These are phyloP conservation scores for Athetis lepigone DNA, from an alignment of 2,888 invertebrate species.

Conservation along the genomic window DNA sequence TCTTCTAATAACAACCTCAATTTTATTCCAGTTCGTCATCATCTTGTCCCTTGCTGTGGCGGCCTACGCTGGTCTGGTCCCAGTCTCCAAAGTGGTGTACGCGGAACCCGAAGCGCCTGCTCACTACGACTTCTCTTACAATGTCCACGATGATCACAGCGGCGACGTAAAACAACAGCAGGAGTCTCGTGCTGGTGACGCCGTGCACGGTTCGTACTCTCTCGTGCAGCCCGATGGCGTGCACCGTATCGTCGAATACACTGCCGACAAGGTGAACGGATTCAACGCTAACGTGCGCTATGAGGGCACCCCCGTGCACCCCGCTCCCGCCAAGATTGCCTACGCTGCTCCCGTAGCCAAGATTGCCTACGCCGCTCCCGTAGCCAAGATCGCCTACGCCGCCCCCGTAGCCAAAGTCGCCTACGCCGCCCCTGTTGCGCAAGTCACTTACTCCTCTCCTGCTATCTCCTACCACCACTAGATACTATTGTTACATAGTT, in stretches of 20 bases:
- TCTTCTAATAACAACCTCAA: neutral
- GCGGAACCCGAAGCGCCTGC: constrained; percentile 81
- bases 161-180: constrained; percentile 87
- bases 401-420: constrained; percentile 68
- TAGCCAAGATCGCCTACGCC: constrained; percentile 70
- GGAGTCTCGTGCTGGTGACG: constrained; percentile 83
- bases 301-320: constrained; percentile 80
- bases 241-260: constrained; percentile 85
- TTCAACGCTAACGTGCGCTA: constrained; percentile 87
- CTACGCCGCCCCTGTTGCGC: constrained; percentile 73
- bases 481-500: constrained; percentile 31
- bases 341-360: constrained; percentile 70
- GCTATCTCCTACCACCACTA: constrained; percentile 84
- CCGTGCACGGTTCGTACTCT: constrained; percentile 86
- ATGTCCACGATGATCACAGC: constrained; percentile 84
- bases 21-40: constrained; percentile 72
- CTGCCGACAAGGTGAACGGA: constrained; percentile 82
- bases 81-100: constrained; percentile 77
- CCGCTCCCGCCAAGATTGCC: constrained; percentile 68
- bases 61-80: constrained; percentile 72
- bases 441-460: constrained; percentile 82
- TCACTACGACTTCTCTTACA: constrained; percentile 85
- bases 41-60: constrained; percentile 78
- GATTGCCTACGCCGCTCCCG: constrained; percentile 69
- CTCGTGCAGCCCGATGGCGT: constrained; percentile 87